These are phyloP conservation scores for Metridium senile DNA, from an alignment of 92 coral and sea anemone genomes.

Conservation along the genomic window DNA sequence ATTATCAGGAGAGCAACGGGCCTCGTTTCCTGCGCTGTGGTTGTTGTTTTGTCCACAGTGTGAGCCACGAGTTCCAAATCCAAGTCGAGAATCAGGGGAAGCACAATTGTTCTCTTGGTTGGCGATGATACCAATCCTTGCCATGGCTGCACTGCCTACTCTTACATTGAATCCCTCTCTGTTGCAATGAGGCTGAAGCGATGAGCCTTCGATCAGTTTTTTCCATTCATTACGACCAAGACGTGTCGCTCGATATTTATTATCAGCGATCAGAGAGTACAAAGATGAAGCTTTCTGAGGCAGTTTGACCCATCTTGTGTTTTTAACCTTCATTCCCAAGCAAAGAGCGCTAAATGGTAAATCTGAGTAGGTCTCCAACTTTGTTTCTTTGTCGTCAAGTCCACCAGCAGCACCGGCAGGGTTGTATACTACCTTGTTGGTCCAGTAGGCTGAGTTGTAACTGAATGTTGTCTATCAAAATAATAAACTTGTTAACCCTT, in stretches of 20 bases:
- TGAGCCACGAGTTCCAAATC: constrained; percentile 47
- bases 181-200: constrained; percentile 46
- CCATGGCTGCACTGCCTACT: constrained; percentile 3
- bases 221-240: constrained; percentile 37
- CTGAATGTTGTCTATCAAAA: constrained; percentile 24
- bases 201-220: constrained; percentile 30
- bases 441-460: constrained; percentile 26
- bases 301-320: constrained; percentile 19
- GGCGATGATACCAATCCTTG: constrained; percentile 47
- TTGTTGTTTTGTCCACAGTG: constrained; percentile 24
- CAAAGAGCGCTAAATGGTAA: constrained; percentile 29
- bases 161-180: constrained; percentile 43
- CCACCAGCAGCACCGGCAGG: constrained; percentile 34
- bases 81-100: constrained; percentile 50
- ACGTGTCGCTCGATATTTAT: neutral
- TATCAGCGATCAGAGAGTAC: constrained; percentile 30
- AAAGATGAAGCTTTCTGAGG: constrained; percentile 20
- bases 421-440: constrained; percentile 20
- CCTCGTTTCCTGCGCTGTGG: constrained; percentile 51
- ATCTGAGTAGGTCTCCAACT: constrained; percentile 21
- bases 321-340: constrained; percentile 28
- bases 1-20: constrained; percentile 35
- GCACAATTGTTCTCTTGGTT: constrained; percentile 47
- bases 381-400: constrained; percentile 34
- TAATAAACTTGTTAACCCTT: no score